Evolutionary conservation across 2,888 invertebrate species (phyloP).

Genomic region (Lepidochitona cinerea): DNA sequence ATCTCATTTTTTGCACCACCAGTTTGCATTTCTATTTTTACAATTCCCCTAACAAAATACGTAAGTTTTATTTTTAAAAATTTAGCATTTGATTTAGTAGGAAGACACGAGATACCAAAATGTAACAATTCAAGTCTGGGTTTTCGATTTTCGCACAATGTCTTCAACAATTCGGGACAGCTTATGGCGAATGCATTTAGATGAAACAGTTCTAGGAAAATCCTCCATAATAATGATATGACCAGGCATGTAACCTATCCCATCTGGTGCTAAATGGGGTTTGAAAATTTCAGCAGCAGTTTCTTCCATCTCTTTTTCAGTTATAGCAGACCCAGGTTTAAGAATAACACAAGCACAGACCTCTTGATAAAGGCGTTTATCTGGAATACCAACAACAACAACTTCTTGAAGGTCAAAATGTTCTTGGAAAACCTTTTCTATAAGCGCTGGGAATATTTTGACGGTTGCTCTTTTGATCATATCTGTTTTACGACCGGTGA

Average conservation of each 20-base stretch:
- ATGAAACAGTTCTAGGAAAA: neutral
- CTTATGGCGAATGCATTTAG: neutral
- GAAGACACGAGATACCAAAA: no score
- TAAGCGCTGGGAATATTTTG: slow-evolving; percentile 2
- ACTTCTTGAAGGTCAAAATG: neutral
- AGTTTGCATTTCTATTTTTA: no score
- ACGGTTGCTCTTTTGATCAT: slow-evolving; percentile 1
- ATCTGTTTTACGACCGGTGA: neutral
- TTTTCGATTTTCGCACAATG: no score
- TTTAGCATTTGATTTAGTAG: no score
- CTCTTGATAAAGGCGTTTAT: slow-evolving; percentile 3
- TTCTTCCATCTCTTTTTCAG: neutral
- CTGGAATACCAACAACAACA: slow-evolving; percentile 4
- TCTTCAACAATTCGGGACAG: neutral
- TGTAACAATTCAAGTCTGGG: no score
- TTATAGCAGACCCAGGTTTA: neutral
- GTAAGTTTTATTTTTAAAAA: no score
- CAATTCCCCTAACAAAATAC: no score
- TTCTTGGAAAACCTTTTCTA: neutral
- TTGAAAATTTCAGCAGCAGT: neutral
- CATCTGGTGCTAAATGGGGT: neutral
- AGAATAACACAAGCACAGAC: neutral
- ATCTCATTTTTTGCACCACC: no score
- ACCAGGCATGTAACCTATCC: neutral
- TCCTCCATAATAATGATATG: neutral